Percentiles rank a stretch among this genome's conserved stretches.
phyloP scores from a whole-genome alignment of 1,140 invertebrate species.

The Euura lappo region DNA sequence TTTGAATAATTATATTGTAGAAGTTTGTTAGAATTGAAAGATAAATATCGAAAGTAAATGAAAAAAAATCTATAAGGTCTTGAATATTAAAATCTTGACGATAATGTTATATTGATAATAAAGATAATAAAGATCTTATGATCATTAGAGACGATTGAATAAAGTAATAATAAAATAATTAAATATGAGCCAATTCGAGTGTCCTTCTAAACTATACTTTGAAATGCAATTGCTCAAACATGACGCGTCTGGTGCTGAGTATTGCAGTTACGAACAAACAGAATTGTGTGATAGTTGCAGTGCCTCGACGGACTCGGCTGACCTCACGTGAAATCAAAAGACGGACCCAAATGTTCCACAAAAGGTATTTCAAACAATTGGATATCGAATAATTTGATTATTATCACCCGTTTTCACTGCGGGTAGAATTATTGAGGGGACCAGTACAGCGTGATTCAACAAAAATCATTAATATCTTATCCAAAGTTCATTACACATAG shows the following conservation, averaged over 20 bases:
- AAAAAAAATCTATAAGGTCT: no score
- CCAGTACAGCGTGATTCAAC: no score
- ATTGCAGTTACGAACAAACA: constrained; percentile 4
- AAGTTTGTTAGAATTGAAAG: neutral
- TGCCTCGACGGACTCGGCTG: constrained; percentile 6
- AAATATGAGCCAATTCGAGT: constrained; percentile 1
- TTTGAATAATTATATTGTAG: neutral
- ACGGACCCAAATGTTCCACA: constrained; percentile 4
- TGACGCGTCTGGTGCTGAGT: constrained; percentile 3
- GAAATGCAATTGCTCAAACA: constrained; percentile 3
- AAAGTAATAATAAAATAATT: neutral
- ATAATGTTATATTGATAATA: neutral
- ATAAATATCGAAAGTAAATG: neutral
- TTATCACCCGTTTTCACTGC: no score
- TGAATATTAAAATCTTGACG: neutral
- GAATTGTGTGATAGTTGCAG: constrained; percentile 5
- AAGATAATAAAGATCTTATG: neutral
- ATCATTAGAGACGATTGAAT: no score
- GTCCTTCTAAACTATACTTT: constrained; percentile 1
- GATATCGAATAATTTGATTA: no score
- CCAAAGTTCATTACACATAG: no score
- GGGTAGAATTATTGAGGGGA: no score
- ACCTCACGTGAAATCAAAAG: constrained; percentile 1
- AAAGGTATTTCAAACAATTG: neutral
- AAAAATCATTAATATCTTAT: no score